Evolutionary conservation across 2,113 vertebrate species (phyloP), one percentile per base, ranked within the genome.

Genomic region (Lagopus muta): DNA sequence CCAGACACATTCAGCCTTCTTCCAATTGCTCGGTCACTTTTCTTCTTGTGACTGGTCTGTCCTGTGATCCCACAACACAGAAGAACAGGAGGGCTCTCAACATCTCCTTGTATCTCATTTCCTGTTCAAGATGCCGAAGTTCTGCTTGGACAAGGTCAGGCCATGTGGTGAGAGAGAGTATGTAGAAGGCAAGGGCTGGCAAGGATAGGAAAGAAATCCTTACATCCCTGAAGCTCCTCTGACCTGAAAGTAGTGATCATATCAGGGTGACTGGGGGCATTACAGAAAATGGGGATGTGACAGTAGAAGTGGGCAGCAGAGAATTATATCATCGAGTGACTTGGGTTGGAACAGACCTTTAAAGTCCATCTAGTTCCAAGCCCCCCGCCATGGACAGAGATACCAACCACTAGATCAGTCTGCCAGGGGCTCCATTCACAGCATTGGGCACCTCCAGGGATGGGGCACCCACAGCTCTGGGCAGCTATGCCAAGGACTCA

Each of bases 101-200:
- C 9, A 25, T 18, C 30, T 76, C 54, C 20, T 71, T 4, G 8
- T 3, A 2, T 8, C 22, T 25, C 42, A 2, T 16, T 43, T 36
- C 13, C n/a, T 3, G 2, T 12, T 3, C 4, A 0, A 24, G 18
- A 20, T 27, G 4, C 10, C 11, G 4, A 11, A 27, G 27, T 11
- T 13, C 32, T n/a, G 1, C 3, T n/a, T 1, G 30, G 36, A 65
- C 48, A 40, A 9, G 40, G 34, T 16, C 45, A 12, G 10, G 45
- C 24, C 27, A 1, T 2, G 3, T 3, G 25, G 12, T 3, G 8
- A 13, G 12, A 22, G 20, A 34, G 20, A 60, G 57, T 22, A 69
- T 14, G 14, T 25, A 24, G 21, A 24, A n/a, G 50, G 21, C 0
- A 1, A 45, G 10, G 28, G 19, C 25, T 48, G 20, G 45, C 20